Evolutionary conservation across 2,888 invertebrate genomes (phyloP).

Genomic region (Polydrusus pterygomalis): DNA sequence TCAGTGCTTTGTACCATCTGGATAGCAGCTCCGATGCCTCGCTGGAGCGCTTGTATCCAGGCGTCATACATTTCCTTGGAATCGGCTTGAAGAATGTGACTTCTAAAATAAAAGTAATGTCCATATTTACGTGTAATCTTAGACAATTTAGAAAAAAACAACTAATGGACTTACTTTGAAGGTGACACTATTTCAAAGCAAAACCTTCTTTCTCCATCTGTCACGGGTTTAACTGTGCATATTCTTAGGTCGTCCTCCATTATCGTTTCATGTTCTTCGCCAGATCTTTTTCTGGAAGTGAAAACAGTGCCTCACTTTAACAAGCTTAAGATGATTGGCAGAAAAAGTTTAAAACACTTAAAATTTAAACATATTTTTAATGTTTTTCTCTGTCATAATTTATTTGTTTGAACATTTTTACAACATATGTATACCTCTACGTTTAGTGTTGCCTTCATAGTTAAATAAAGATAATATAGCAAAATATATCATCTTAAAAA

Average conservation of each 20-base stretch:
- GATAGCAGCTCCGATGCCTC: conserved; percentile 89
- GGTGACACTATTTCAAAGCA: conserved; percentile 98
- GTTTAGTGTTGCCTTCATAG: no score
- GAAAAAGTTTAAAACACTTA: no score
- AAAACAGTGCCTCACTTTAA: neutral
- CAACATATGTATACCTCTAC: no score
- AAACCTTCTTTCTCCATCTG: conserved; percentile 92
- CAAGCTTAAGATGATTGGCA: no score
- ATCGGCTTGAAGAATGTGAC: conserved; percentile 98
- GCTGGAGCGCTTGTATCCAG: conserved; percentile 94
- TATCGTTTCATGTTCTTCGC: conserved; percentile 89
- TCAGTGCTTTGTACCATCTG: conserved; percentile 75
- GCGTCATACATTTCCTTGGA: conserved; percentile 91
- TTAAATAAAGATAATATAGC: no score
- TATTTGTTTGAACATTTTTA: no score
- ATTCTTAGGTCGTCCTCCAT: conserved; percentile 98
- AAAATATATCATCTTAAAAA: no score
- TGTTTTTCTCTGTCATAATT: no score
- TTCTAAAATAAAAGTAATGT: conserved; percentile 77
- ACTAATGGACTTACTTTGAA: conserved; percentile 80
- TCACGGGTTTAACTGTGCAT: conserved; percentile 93
- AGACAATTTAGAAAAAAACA: no score
- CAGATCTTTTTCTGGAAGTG: conserved; percentile 81
- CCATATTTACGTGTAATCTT: no score
- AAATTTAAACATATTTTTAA: no score